Percentiles rank a stretch among this genome's conserved stretches.
Conservation (phyloP, 2,888 invertebrate species). For the Pristionchus exspectatus region DNA sequence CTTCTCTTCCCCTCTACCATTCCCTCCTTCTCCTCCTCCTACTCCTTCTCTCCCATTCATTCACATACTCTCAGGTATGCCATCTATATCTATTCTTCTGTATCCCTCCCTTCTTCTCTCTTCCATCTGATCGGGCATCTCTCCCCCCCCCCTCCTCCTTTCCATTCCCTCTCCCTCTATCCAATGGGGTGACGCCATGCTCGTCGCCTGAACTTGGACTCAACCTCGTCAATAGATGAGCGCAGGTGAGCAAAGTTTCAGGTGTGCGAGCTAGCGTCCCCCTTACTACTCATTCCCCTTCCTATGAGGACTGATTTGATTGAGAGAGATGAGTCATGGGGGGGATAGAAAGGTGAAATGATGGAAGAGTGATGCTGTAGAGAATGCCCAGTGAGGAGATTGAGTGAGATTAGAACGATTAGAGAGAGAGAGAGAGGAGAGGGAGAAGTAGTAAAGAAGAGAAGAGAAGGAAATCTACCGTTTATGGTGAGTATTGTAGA, state of each 20-base stretch:
- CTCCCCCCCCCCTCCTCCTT: neutral
- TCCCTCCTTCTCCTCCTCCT: neutral
- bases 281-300: constrained; percentile 1
- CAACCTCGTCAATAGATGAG: constrained; percentile 70
- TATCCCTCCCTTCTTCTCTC: neutral
- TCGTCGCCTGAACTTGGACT: constrained; percentile 78
- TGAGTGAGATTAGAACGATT: constrained; percentile 38
- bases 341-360: neutral
- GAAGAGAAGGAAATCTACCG: neutral
- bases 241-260: constrained; percentile 79
- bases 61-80: neutral
- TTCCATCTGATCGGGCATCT: neutral
- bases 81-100: too few species aligned
- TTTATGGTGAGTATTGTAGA: constrained; percentile 16
- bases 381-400: neutral
- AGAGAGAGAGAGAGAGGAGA: neutral
- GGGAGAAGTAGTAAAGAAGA: constrained; percentile 16
- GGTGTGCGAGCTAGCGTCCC: constrained; percentile 74
- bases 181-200: constrained; percentile 49
- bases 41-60: neutral
- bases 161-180: neutral
- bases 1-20: neutral
- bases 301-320: neutral
- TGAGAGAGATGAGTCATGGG: neutral
- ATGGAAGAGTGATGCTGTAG: neutral